Evolutionary conservation across 1,140 invertebrate species (phyloP).

Genomic region (Saccostrea cuccullata): DNA sequence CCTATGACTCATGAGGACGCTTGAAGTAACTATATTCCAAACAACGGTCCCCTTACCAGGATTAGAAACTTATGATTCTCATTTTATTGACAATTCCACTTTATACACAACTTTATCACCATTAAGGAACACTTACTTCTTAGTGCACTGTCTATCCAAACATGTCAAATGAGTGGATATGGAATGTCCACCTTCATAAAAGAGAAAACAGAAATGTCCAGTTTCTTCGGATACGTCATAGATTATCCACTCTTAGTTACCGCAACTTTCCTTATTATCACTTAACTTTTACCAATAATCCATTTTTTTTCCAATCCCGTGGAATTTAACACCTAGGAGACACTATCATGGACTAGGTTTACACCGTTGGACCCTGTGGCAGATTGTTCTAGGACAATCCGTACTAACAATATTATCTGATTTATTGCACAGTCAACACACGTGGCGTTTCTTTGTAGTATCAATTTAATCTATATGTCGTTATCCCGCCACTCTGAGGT

Average conservation of each 20-base stretch:
- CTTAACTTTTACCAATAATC: not conserved
- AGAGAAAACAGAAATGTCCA: not conserved
- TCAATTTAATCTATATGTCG: slow-evolving; percentile 10
- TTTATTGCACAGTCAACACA: not conserved
- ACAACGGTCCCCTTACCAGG: not conserved
- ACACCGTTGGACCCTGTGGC: not conserved
- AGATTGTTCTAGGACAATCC: not conserved
- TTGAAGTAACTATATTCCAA: not conserved
- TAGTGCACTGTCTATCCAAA: not conserved
- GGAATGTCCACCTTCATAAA: not conserved
- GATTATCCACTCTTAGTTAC: not conserved
- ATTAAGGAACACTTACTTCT: not conserved
- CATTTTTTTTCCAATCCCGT: not conserved
- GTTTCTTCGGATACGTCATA: not conserved
- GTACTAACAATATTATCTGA: slow-evolving; percentile 17
- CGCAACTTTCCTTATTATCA: not conserved
- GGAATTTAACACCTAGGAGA: slow-evolving; percentile 17
- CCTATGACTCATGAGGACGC: not conserved
- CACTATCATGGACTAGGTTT: not conserved
- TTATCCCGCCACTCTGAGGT: not conserved
- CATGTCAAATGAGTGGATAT: not conserved
- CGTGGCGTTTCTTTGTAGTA: not conserved
- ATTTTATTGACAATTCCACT: not conserved
- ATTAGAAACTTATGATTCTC: not conserved
- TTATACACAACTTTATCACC: slow-evolving; percentile 11